Evolutionary conservation across 2,888 invertebrate species (phyloP), one percentile per base, ranked within the genome.

Genomic region (Mycalesis mineus): DNA sequence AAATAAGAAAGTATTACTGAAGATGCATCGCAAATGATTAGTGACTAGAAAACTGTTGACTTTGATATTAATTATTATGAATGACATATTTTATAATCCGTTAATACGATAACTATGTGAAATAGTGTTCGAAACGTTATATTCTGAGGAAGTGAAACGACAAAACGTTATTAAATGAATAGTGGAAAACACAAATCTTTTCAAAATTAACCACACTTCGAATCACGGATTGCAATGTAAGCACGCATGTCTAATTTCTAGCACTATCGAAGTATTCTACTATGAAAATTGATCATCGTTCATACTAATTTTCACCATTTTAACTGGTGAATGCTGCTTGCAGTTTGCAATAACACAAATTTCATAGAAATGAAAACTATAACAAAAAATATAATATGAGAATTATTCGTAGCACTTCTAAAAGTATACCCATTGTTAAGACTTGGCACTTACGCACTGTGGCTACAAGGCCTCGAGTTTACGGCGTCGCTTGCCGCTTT

Each of bases 401-500:
- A 40, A 39, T 40, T 39, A 40, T 28, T 36, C 9, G 22, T 22
- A 36, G 36, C 36, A 36, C 36, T 36, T 36, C 36, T 9, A 36
- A 11, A 11, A 11, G 4, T 36, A 3, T 33, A 36, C 11, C 36
- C 11, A 44, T 28, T 22, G 28, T 17, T 49, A 63, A 69, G 60
- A 73, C 70, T 65, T 68, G 77, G 84, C 86, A 85, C 85, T 73
- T 74, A 73, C 72, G 82, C 88, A 88, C 87, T 74, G 79, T 78
- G 81, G 76, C 71, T 11, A 36, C 2, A 74, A 67, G 75, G 81
- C 80, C 74, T 70, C 65, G 68, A 5, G 71, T 78, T 77, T 80
- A 76, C 82, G 86, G 87, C 86, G 77, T 73, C 75, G 85, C 87
- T 86, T 86, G 86, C 84, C 81, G 87, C 88, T 88, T 88, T 85